Conservation (phyloP, 2,797 vertebrate species). For the Amblyopsis hoosieri region DNA sequence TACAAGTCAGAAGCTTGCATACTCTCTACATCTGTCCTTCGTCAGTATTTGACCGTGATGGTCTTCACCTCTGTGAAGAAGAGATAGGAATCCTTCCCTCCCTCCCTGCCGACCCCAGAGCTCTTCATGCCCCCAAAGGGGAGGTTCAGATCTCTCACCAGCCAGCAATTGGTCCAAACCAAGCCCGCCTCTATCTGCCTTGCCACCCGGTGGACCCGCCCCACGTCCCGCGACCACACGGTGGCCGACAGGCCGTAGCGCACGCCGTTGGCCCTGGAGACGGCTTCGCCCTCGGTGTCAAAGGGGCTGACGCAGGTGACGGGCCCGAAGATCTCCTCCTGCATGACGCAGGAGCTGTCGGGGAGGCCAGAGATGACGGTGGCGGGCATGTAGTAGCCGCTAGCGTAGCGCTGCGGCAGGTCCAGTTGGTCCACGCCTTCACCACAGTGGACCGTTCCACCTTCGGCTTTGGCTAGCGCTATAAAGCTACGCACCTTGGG, state of each 20-base stretch:
- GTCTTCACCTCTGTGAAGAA: conserved; percentile 98
- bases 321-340: conserved; percentile 97
- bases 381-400: conserved; percentile 91
- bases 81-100: conserved; percentile 90
- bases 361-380: conserved; percentile 86
- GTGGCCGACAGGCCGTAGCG: conserved; percentile 90
- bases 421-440: conserved; percentile 85
- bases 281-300: conserved; percentile 89
- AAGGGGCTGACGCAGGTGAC: conserved; percentile 90
- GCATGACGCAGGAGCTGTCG: conserved; percentile 89
- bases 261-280: conserved; percentile 84
- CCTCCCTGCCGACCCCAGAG: conserved; percentile 93
- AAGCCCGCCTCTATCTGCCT: conserved; percentile 84
- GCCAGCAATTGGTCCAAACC: conserved; percentile 98
- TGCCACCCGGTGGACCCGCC: conserved; percentile 86
- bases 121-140: conserved; percentile 97
- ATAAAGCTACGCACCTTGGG: conserved; percentile 87
- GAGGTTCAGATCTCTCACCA: conserved; percentile 92
- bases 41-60: conserved; percentile 89
- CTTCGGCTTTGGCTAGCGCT: conserved; percentile 84
- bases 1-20: too few relatives aligned
- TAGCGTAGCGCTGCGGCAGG: conserved; percentile 77
- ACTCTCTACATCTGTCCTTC: not conserved
- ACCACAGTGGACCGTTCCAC: conserved; percentile 87
- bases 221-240: conserved; percentile 88